Evolutionary conservation across 1,140 invertebrate species (phyloP).

Genomic region (Gerris buenoi): DNA sequence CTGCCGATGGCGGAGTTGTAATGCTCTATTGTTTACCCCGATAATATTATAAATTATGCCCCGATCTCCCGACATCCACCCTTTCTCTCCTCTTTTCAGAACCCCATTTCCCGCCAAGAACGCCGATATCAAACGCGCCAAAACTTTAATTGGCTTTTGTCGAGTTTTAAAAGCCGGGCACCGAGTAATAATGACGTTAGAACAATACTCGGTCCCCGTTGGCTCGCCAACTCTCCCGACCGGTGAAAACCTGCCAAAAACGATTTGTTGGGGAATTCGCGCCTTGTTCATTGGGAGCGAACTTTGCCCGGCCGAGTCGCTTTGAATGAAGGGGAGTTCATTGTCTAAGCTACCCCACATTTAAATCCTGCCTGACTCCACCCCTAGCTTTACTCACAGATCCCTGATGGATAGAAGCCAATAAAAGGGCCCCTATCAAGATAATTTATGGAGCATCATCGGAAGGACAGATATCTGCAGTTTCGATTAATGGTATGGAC

Average conservation of each 20-base stretch:
- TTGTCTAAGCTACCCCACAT: background rate
- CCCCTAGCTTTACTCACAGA: background rate
- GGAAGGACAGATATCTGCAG: background rate
- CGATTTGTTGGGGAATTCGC: background rate
- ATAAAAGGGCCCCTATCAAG: background rate
- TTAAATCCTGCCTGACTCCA: background rate
- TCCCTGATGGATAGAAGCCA: background rate
- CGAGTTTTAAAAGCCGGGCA: background rate
- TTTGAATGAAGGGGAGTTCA: background rate
- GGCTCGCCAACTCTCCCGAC: background rate
- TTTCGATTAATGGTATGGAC: too few species aligned
- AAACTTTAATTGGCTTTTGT: background rate
- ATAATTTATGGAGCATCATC: background rate
- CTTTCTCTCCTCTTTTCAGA: background rate
- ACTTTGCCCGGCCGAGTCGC: background rate
- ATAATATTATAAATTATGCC: background rate
- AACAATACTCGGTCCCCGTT: background rate
- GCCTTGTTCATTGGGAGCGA: background rate
- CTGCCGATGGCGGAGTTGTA: background rate
- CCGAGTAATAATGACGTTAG: background rate
- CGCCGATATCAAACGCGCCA: background rate
- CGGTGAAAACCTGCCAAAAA: background rate
- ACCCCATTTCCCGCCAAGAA: background rate
- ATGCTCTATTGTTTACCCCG: background rate
- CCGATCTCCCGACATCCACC: background rate